Evolutionary conservation across 2,888 invertebrate species (phyloP).

Genomic region (Doris montereyensis): DNA sequence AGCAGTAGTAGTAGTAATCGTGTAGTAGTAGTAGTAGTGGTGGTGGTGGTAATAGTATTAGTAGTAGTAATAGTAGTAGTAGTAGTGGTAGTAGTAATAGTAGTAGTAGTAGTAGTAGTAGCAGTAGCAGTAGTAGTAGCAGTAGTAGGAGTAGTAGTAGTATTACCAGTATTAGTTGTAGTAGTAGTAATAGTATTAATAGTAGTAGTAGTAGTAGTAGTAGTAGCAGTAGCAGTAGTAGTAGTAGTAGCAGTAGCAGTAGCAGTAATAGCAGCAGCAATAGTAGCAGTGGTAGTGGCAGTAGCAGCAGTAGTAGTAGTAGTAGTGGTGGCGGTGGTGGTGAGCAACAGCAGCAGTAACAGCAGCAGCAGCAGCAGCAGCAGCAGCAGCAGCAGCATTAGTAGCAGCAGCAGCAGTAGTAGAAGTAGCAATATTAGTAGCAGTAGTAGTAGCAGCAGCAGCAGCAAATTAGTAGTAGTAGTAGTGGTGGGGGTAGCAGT

Average conservation of each 20-base stretch:
- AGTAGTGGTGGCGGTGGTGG: conserved; percentile 20
- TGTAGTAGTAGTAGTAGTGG: conserved; percentile 12
- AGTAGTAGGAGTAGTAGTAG: conserved; percentile 10
- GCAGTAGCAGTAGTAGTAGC: neutral
- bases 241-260: neutral
- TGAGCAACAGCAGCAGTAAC: conserved; percentile 12
- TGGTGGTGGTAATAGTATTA: conserved; percentile 1
- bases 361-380: conserved; percentile 20
- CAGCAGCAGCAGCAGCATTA: conserved; percentile 15
- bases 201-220: conserved; percentile 17
- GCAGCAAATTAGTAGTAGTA: no score
- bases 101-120: neutral
- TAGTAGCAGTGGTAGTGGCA: conserved; percentile 3
- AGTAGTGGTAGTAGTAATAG: neutral
- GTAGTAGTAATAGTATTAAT: neutral
- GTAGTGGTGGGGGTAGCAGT: neutral
- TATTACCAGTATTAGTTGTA: conserved; percentile 2
- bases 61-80: conserved; percentile 12
- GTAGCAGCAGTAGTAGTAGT: conserved; percentile 11
- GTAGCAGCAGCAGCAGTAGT: neutral
- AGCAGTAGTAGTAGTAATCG: conserved; percentile 13
- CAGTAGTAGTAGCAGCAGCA: no score
- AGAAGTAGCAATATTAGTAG: no score
- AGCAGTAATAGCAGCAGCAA: neutral
- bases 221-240: neutral